A percentile compares a stretch with the other conserved stretches of the same genome.
Conservation (phyloP, 2,888 invertebrate genomes). For the Nemotelus nigrinus region DNA sequence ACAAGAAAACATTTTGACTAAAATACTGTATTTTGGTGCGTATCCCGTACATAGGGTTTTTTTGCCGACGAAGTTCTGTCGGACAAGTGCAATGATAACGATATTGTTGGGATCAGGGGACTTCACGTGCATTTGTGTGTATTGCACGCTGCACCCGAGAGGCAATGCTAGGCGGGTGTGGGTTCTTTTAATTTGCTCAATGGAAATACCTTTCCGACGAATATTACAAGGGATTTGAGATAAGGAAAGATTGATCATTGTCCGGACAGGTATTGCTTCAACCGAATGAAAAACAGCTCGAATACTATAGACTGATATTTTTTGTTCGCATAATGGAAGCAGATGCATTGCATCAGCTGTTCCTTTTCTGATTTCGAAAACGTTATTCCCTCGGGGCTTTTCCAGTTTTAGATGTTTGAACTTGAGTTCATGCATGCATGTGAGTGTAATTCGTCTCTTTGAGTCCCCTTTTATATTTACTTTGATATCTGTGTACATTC, state of each 20-base stretch:
- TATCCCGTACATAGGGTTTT: no score
- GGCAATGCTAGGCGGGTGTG: constrained; percentile 13
- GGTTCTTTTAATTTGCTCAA: constrained; percentile 42
- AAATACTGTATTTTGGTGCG: no score
- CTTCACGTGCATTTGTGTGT: constrained; percentile 18
- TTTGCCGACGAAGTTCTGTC: no score
- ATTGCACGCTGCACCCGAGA: not conserved
- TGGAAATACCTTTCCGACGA: constrained; percentile 36
- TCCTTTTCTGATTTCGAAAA: constrained; percentile 19
- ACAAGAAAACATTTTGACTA: no score
- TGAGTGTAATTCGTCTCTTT: not conserved
- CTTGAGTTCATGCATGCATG: not conserved
- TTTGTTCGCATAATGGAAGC: constrained; percentile 24
- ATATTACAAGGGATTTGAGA: constrained; percentile 36
- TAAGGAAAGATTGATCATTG: constrained; percentile 43
- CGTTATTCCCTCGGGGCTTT: constrained; percentile 25
- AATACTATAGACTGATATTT: constrained; percentile 17
- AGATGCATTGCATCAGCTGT: constrained; percentile 42
- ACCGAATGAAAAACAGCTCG: constrained; percentile 25
- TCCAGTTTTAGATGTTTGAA: constrained; percentile 19
- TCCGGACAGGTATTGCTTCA: constrained; percentile 41
- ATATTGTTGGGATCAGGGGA: not conserved
- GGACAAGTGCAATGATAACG: not conserved
- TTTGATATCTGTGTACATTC: not conserved
- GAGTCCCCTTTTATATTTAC: not conserved